Evolutionary conservation across 2,888 invertebrate species (phyloP).

Genomic region (Cataglyphis altisquamis): DNA sequence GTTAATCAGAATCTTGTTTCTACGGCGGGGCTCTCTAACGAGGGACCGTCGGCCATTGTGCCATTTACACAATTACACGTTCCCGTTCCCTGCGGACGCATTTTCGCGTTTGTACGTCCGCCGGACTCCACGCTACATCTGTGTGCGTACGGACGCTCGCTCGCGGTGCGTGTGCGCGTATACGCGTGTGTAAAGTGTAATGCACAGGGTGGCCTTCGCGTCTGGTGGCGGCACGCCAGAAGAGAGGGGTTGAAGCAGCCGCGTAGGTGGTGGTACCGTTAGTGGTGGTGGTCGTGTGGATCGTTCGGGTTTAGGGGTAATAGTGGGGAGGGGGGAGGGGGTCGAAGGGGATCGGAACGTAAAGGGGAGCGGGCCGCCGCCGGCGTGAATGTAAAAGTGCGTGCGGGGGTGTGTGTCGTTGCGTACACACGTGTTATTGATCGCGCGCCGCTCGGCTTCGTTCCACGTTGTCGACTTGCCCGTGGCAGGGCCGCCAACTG

Average conservation of each 20-base stretch:
- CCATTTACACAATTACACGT: conserved; percentile 83
- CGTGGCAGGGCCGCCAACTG: conserved; percentile 79
- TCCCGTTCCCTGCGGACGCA: conserved; percentile 77
- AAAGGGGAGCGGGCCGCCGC: conserved; percentile 47
- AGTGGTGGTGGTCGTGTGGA: conserved; percentile 59
- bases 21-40: conserved; percentile 75
- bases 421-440: conserved; percentile 86
- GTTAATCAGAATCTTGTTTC: conserved; percentile 84
- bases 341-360: conserved; percentile 62
- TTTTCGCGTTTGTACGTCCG: conserved; percentile 74
- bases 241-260: conserved; percentile 42
- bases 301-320: conserved; percentile 57
- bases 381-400: conserved; percentile 76
- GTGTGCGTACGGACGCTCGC: conserved; percentile 23
- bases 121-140: conserved; percentile 34
- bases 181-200: conserved; percentile 40
- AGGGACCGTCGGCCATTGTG: conserved; percentile 81
- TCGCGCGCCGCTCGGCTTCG: conserved; percentile 75
- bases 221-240: conserved; percentile 55
- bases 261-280: conserved; percentile 54
- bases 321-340: background rate
- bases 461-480: conserved; percentile 54
- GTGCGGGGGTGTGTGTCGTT: conserved; percentile 80
- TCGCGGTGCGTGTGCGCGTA: conserved; percentile 17
- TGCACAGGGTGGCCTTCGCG: conserved; percentile 61